Evolutionary conservation across 2,113 vertebrate genomes (phyloP), one percentile per base, ranked within the genome.

Genomic region (Poeciliopsis retropinna): DNA sequence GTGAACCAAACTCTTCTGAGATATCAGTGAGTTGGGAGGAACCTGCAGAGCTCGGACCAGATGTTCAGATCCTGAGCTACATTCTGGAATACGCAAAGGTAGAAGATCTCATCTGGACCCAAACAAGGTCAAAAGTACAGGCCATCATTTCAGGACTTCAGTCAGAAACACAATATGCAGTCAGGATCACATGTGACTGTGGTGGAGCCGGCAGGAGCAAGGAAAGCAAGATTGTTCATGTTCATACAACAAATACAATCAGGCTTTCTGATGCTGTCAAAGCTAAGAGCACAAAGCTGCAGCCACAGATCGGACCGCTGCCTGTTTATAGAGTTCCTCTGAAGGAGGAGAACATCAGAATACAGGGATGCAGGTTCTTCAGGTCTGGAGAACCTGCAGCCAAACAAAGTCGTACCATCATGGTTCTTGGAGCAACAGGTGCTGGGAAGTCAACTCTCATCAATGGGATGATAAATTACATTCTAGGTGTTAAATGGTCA

Each of bases 141-240:
- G 67, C 3, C 13, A 25, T 69, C 10, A 54, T 81, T 34, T 69
- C 75, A 60, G 71, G 29, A 27, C 75, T 85, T 67, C 74, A 60
- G 61, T 60, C 81, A n/a, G 81, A 34, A 68, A 78, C 81, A 17
- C 12, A 64, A 65, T 88, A 86, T 70, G 61, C 44, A 5, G 72
- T 87, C 64, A 87, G 78, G 64, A n/a, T 89, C 82, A 68, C 0
- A 17, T 81, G 85, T 83, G 85, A 87, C 29, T 89, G 87, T 77
- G 85, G 85, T 25, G 73, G 0, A 9, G 72, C 32, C 30, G 87
- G 80, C 1, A 79, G 34, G 29, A 89, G 87, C 78, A 87, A 81
- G 1, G 65, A 73, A 66, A 89, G 78, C 73, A n/a, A 73, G 64
- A 3, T 14, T 14, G 51, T 57, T 57, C 19, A 57, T 0, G 1